These are phyloP conservation scores for Hydra vulgaris DNA, from an alignment of 30 jellyfish, hydroid and myxozoan species.

Conservation along the genomic window DNA sequence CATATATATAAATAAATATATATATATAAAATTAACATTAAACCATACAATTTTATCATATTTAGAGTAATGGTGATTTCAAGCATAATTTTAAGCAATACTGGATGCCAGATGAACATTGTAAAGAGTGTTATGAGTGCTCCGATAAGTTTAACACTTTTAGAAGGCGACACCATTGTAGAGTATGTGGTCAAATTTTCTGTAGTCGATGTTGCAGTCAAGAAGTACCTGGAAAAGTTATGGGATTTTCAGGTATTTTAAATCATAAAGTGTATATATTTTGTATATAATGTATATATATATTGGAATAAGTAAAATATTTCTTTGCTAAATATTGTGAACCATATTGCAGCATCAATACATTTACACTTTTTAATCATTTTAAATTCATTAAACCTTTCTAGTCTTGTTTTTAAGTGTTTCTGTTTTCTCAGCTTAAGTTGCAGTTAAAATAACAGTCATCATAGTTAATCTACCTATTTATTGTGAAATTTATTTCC, in stretches of 20 bases:
- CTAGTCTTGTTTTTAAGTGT: too few species aligned
- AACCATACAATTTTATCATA: neutral
- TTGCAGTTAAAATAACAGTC: too few species aligned
- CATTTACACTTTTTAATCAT: too few species aligned
- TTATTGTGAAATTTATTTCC: too few species aligned
- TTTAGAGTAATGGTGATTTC: slow-evolving; percentile 83
- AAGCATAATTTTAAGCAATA: slow-evolving; percentile 85
- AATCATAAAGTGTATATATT: neutral
- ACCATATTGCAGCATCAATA: too few species aligned
- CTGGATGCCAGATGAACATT: slow-evolving; percentile 99
- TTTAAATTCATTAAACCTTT: too few species aligned
- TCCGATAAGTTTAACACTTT: slow-evolving; percentile 71
- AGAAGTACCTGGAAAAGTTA: slow-evolving; percentile 81
- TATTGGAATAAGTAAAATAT: too few species aligned
- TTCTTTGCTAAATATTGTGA: too few species aligned
- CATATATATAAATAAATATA: neutral
- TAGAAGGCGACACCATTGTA: slow-evolving; percentile 91
- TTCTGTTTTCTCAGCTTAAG: too few species aligned
- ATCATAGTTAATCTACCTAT: too few species aligned
- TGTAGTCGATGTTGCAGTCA: slow-evolving; percentile 92
- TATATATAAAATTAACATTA: too few species aligned
- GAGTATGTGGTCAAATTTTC: slow-evolving; percentile 95
- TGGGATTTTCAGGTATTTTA: slow-evolving; percentile 76
- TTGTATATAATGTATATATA: neutral
- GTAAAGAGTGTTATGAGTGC: slow-evolving; percentile 97